Percentiles rank a stretch among this genome's conserved stretches.
Conservation (phyloP, 2,888 invertebrate genomes). For the Drosophila kanekoi region DNA sequence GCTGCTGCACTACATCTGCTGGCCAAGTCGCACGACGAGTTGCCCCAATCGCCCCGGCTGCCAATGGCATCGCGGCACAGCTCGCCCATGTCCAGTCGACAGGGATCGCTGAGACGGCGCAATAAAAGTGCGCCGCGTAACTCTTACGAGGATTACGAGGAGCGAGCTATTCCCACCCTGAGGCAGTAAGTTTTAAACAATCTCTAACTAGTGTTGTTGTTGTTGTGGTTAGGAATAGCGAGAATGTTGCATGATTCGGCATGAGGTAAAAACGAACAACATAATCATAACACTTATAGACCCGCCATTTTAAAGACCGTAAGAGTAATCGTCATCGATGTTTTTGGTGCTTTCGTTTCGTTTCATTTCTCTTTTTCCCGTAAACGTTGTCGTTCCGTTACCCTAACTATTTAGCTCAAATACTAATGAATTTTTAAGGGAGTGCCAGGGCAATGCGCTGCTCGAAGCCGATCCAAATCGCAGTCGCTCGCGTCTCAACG, state of each 20-base stretch:
- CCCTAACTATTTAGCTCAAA: slow-evolving; percentile 88
- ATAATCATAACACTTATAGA: slow-evolving; percentile 32
- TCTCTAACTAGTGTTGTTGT: slow-evolving; percentile 21
- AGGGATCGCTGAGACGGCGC: slow-evolving; percentile 87
- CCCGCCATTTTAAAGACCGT: slow-evolving; percentile 23
- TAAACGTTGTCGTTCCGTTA: slow-evolving; percentile 73
- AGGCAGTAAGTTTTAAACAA: slow-evolving; percentile 89
- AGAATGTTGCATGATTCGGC: slow-evolving; percentile 44
- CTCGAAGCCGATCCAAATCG: slow-evolving; percentile 85
- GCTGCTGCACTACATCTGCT: slow-evolving; percentile 55
- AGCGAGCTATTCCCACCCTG: slow-evolving; percentile 92
- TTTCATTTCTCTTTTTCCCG: slow-evolving; percentile 59
- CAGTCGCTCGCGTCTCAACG: slow-evolving; percentile 88
- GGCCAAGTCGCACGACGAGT: slow-evolving; percentile 83
- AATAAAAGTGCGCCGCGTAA: slow-evolving; percentile 89
- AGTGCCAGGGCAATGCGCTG: slow-evolving; percentile 87
- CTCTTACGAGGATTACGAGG: slow-evolving; percentile 95
- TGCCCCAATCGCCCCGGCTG: slow-evolving; percentile 84
- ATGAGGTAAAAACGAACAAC: slow-evolving; percentile 35
- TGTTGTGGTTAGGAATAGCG: slow-evolving; percentile 20
- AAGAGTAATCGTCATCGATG: slow-evolving; percentile 48
- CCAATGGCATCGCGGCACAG: slow-evolving; percentile 83
- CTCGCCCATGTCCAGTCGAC: slow-evolving; percentile 86
- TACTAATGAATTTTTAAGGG: slow-evolving; percentile 92
- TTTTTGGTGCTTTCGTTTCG: slow-evolving; percentile 54